Conservation (phyloP, 2,888 invertebrate genomes). For the Blastobasis adustella region DNA sequence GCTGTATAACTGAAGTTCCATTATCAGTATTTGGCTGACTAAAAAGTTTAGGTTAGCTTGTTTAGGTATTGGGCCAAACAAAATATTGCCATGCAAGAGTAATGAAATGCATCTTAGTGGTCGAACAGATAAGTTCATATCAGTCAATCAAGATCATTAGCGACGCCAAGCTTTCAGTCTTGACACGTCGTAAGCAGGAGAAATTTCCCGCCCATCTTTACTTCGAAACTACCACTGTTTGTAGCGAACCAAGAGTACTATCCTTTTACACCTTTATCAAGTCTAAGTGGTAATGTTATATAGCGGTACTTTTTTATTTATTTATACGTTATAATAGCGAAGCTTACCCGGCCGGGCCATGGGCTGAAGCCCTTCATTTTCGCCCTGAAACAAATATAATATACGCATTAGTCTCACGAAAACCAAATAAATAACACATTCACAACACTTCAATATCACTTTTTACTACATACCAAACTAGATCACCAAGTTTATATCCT, state of each 20-base stretch:
- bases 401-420: conserved; percentile 17
- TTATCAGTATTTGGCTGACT: neutral
- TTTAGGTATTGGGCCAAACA: too few relatives aligned
- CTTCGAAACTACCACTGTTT: neutral
- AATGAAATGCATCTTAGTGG: too few relatives aligned
- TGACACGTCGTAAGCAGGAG: conserved; percentile 21
- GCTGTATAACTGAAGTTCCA: neutral
- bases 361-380: conserved; percentile 98
- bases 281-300: too few relatives aligned
- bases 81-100: too few relatives aligned
- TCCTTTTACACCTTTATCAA: too few relatives aligned
- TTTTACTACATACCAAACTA: conserved; percentile 67
- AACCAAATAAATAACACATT: conserved; percentile 46
- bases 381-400: conserved; percentile 82
- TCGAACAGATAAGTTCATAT: too few relatives aligned
- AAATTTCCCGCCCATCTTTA: conserved; percentile 42
- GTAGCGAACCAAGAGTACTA: too few relatives aligned
- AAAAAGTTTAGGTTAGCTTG: neutral
- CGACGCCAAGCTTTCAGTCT: conserved; percentile 8
- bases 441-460: conserved; percentile 18
- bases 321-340: neutral
- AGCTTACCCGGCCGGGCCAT: conserved; percentile 97
- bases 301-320: conserved; percentile 2
- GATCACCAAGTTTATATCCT: conserved; percentile 69
- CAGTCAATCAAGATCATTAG: conserved; percentile 2